These are phyloP conservation scores for human DNA, from an alignment of 2,113 vertebrate genomes.

Conservation along the genomic window DNA sequence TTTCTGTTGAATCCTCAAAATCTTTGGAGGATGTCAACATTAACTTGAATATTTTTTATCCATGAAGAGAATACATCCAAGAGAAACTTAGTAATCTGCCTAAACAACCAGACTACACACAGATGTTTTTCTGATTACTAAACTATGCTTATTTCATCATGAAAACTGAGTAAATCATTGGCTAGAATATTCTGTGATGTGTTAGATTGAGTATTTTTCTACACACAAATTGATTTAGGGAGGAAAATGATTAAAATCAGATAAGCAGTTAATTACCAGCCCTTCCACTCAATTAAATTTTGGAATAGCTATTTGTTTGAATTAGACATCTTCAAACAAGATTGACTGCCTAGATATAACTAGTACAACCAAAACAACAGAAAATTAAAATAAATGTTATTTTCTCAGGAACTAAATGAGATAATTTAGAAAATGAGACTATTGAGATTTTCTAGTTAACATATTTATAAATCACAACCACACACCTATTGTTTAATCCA, in stretches of 20 bases:
- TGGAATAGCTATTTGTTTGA: constrained; percentile 66
- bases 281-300: constrained; percentile 69
- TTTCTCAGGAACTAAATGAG: constrained; percentile 32
- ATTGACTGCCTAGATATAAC: constrained; percentile 39
- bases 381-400: constrained; percentile 65
- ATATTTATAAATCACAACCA: constrained; percentile 5
- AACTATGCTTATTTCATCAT: constrained; percentile 22
- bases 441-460: constrained; percentile 23
- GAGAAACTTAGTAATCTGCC: constrained; percentile 1
- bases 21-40: background rate
- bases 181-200: background rate
- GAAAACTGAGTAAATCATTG: constrained; percentile 13
- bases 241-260: constrained; percentile 67
- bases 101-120: background rate
- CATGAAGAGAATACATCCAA: background rate
- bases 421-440: constrained; percentile 39
- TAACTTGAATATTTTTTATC: background rate
- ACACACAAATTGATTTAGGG: constrained; percentile 30
- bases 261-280: constrained; percentile 65
- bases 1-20: background rate
- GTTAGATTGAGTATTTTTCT: constrained; percentile 37
- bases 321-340: constrained; percentile 66
- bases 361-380: constrained; percentile 32
- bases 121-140: constrained; percentile 49
- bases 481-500: background rate